Percentiles rank a stretch among this genome's conserved stretches.
phyloP scores from a whole-genome alignment of 1,140 invertebrate genomes.

The Nasonia vitripennis region DNA sequence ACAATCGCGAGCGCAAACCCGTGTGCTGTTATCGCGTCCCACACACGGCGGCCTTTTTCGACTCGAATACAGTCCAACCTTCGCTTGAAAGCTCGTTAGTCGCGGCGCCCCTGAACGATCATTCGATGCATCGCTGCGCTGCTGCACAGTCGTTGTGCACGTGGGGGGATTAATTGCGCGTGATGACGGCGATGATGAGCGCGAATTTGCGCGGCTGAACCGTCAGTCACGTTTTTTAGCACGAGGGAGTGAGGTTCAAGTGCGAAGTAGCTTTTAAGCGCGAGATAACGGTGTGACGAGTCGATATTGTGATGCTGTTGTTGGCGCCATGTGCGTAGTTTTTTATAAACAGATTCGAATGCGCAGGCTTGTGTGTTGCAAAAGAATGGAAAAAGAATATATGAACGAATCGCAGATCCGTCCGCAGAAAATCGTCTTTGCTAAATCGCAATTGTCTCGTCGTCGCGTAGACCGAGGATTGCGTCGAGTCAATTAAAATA shows the following conservation, averaged over 20 bases:
- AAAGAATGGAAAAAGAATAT: background rate
- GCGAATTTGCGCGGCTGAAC: background rate
- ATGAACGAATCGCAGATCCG: background rate
- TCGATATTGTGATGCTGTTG: no score
- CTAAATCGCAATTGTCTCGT: conserved; percentile 19
- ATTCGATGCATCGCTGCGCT: background rate
- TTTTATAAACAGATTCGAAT: no score
- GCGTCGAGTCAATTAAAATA: background rate
- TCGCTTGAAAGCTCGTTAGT: background rate
- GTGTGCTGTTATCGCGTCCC: no score
- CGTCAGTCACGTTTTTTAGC: no score
- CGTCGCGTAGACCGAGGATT: background rate
- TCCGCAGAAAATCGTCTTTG: conserved; percentile 2
- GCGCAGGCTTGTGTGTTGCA: no score
- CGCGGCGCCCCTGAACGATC: background rate
- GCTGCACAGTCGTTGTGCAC: background rate
- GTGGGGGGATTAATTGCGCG: background rate
- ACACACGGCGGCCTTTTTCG: no score
- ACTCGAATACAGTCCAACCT: background rate
- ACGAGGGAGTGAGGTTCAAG: no score
- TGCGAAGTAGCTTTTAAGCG: no score
- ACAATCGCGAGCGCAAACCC: no score
- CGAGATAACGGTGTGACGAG: no score
- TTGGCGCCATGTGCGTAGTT: no score
- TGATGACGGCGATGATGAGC: background rate